Evolutionary conservation across 92 coral and sea anemone species (phyloP), one percentile per base, ranked within the genome.

Genomic region (Siderastrea radians): DNA sequence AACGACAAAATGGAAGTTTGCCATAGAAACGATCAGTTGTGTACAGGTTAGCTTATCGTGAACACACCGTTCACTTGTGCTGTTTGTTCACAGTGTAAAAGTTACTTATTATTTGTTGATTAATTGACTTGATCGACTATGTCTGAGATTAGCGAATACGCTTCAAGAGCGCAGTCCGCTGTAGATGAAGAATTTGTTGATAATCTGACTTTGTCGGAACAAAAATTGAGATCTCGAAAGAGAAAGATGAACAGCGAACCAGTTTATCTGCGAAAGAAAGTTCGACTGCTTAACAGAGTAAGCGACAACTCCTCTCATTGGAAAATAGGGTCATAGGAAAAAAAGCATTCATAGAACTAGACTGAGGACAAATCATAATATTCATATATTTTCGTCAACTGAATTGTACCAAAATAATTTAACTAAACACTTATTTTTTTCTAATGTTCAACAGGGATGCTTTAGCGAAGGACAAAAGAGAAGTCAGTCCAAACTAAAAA

Each of bases 11-110:
- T 15, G 51, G 13, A 75, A 77, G 53, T 77, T 57, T 60, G 6
- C 81, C 81, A 77, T 57, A 59, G 68, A 77, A 77, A 77, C 81
- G 11, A 77, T 45, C 68, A 77, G 44, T 58, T 59, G 53, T 60
- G 2, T 60, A 14, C 68, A 46, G 53, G 48, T 7, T 3, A 58
- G 67, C 14, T 59, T 46, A 49, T 52, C 53, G 52, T 77, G 69
- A 57, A 16, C 68, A 15, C 68, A 57, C 52, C 54, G 47, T 77
- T 44, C 50, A 77, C 55, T 13, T 26, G 26, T 17, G 48, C 68
- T 44, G 3, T 77, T 60, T 45, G 51, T 15, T 55, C 80, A 15
- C 51, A 59, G 12, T 8, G 12, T 6, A 11, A 59, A 65, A 45
- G 14, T 59, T 15, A 46, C 38, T 26, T 26, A 3, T 77, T 14